A percentile compares a stretch with the other conserved stretches of the same genome.
Conservation (phyloP, 2,797 vertebrate species). For the Enteromius radiatus region DNA sequence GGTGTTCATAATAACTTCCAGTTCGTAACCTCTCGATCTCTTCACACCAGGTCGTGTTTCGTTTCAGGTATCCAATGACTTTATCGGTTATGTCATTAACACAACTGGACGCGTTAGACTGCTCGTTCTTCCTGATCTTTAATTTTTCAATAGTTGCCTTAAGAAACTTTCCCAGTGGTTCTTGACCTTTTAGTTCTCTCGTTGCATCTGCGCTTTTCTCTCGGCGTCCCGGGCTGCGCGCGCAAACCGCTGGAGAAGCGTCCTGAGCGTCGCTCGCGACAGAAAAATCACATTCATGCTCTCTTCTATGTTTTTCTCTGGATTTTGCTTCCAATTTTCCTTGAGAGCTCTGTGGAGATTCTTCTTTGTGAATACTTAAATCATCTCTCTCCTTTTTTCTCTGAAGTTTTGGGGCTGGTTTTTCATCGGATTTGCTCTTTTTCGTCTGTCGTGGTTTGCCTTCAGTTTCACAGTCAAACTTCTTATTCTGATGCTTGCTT, state of each 20-base stretch:
- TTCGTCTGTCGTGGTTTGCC: neutral
- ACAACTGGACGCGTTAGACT: slow-evolving; percentile 43
- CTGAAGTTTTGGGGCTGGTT: neutral
- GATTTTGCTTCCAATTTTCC: neutral
- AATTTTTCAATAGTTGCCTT: slow-evolving; percentile 57
- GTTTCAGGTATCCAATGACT: slow-evolving; percentile 60
- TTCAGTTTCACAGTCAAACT: slow-evolving; percentile 25
- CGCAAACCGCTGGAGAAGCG: neutral
- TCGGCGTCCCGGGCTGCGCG: neutral
- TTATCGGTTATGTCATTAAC: slow-evolving; percentile 56
- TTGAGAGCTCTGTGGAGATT: neutral
- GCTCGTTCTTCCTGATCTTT: slow-evolving; percentile 54
- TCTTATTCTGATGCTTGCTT: slow-evolving; percentile 56
- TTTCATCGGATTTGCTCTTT: neutral
- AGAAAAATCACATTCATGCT: neutral
- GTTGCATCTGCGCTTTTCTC: neutral
- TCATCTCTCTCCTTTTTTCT: neutral
- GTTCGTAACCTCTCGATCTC: slow-evolving; percentile 57
- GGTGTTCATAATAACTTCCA: slow-evolving; percentile 77
- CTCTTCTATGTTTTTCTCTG: neutral
- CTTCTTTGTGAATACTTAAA: neutral
- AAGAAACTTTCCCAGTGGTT: slow-evolving; percentile 51
- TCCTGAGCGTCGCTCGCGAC: too few species aligned
- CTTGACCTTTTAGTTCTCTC: neutral
- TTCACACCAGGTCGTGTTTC: slow-evolving; percentile 49